These are phyloP conservation scores for Noturus placidus DNA, from an alignment of 2,113 vertebrate species.

Conservation along the genomic window DNA sequence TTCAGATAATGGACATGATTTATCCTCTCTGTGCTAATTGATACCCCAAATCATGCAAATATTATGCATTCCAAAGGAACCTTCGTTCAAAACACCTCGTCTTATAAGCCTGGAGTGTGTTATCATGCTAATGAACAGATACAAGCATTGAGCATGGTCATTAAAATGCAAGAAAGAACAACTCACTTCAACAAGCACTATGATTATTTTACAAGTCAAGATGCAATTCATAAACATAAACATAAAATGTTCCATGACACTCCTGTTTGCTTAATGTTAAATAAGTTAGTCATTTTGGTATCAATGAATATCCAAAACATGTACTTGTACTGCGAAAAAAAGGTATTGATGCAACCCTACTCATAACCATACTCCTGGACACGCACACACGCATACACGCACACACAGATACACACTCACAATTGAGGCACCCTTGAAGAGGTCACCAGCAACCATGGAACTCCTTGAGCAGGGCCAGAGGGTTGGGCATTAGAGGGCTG, in stretches of 20 bases:
- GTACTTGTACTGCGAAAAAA: background rate
- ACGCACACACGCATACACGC: too few species aligned
- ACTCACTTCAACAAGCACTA: background rate
- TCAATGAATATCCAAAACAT: background rate
- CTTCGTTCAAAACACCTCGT: background rate
- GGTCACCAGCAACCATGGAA: constrained; percentile 57
- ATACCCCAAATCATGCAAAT: background rate
- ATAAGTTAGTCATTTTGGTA: background rate
- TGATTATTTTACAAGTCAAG: background rate
- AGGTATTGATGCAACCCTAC: background rate
- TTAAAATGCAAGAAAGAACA: background rate
- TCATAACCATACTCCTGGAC: background rate
- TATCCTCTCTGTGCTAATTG: background rate
- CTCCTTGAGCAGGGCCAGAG: constrained; percentile 53
- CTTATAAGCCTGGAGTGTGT: background rate
- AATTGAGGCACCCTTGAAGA: constrained; percentile 55
- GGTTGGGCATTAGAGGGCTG: constrained; percentile 57
- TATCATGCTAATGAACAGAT: background rate
- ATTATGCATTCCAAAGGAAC: background rate
- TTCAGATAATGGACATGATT: background rate
- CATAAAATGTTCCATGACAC: background rate
- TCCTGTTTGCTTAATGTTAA: background rate
- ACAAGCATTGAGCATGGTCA: background rate
- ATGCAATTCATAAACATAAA: background rate
- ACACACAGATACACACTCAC: too few species aligned